A percentile compares a stretch with the other conserved stretches of the same genome.
Conservation (phyloP, 2,888 invertebrate genomes). For the Myopa testacea region DNA sequence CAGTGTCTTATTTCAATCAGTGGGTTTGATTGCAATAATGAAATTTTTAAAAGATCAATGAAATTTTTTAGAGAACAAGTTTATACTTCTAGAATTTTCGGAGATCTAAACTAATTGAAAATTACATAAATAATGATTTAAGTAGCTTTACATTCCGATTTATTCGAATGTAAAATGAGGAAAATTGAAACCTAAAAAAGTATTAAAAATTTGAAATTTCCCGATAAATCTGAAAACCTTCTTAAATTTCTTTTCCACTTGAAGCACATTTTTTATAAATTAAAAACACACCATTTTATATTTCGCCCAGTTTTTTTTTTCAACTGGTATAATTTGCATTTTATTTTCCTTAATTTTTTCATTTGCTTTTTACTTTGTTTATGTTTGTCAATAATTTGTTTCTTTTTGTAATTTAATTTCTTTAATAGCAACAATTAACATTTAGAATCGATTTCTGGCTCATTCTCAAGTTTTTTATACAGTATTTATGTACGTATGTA, state of each 20-base stretch:
- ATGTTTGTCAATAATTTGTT: conserved; percentile 14
- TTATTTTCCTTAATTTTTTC: neutral
- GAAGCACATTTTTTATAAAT: neutral
- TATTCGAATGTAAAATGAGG: too few species aligned
- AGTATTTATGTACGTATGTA: conserved; percentile 9
- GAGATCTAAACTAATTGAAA: too few species aligned
- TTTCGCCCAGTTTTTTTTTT: neutral
- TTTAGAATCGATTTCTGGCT: conserved; percentile 37
- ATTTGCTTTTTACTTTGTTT: conserved; percentile 24
- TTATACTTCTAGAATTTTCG: too few species aligned
- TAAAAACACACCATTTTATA: neutral
- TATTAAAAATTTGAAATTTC: too few species aligned
- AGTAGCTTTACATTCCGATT: too few species aligned
- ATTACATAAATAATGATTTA: too few species aligned
- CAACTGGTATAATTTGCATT: neutral
- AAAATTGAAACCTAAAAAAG: too few species aligned
- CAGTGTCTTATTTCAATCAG: too few species aligned
- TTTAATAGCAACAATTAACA: conserved; percentile 41
- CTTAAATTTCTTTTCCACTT: neutral
- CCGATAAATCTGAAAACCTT: neutral
- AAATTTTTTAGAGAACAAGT: too few species aligned
- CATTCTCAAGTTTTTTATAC: conserved; percentile 16
- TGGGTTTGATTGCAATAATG: too few species aligned
- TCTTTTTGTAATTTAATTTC: conserved; percentile 26
- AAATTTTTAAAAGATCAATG: too few species aligned